Evolutionary conservation across 2,797 vertebrate genomes (phyloP).

Genomic region (Monodelphis domestica): DNA sequence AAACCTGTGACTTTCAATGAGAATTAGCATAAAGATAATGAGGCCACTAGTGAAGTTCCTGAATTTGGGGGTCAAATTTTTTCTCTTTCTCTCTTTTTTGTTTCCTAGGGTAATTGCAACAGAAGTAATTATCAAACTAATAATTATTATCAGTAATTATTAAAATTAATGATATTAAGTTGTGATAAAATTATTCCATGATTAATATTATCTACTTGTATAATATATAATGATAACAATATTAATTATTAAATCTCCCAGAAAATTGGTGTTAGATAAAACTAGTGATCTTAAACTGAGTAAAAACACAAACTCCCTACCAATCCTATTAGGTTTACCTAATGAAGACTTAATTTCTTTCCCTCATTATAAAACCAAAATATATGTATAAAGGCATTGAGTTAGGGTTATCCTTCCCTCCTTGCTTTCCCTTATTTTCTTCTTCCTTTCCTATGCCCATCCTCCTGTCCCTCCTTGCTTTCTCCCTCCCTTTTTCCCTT

Average conservation of each 20-base stretch:
- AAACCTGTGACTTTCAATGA: not conserved
- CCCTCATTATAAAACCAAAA: not conserved
- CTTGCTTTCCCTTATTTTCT: no score
- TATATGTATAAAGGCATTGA: not conserved
- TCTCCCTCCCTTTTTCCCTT: not conserved
- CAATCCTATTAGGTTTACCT: conserved; percentile 37
- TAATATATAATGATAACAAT: no score
- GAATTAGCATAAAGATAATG: not conserved
- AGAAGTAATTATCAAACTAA: conserved; percentile 39
- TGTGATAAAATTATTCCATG: no score
- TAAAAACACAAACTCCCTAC: not conserved
- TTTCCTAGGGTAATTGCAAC: conserved; percentile 48
- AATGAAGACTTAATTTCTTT: not conserved
- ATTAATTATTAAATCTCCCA: conserved; percentile 20
- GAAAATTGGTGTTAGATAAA: no score
- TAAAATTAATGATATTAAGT: no score
- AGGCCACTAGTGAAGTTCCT: not conserved
- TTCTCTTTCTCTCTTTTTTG: conserved; percentile 2
- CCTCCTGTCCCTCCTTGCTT: no score
- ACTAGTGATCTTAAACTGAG: no score
- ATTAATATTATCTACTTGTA: no score
- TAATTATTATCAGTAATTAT: no score
- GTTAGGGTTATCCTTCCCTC: no score
- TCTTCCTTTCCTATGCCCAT: no score
- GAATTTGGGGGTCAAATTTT: not conserved